Percentiles rank a stretch among this genome's conserved stretches.
Evolutionary conservation across 2,888 invertebrate genomes (phyloP).

Genomic region (Chalcis sispes): DNA sequence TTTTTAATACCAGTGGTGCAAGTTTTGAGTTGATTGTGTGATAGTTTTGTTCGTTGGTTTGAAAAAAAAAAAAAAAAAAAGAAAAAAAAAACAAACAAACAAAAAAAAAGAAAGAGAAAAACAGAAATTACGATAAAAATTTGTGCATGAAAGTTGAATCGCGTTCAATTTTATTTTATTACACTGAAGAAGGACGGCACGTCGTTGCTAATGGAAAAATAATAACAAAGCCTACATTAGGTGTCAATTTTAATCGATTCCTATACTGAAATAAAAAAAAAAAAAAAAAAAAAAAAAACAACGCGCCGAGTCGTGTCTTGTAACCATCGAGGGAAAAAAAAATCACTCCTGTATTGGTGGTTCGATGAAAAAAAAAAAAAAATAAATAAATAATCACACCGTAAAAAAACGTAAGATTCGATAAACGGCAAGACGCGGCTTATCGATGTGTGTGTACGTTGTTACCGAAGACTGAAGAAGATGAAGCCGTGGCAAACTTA

Average conservation of each 20-base stretch:
- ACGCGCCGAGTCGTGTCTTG: too few relatives aligned
- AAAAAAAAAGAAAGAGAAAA: too few relatives aligned
- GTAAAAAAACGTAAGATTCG: too few relatives aligned
- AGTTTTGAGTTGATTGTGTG: background rate
- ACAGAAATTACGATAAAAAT: too few relatives aligned
- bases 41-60: background rate
- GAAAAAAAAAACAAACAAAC: background rate
- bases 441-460: conserved; percentile 5
- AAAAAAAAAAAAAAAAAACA: background rate
- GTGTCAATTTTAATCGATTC: conserved; percentile 55
- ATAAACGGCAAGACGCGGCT: too few relatives aligned
- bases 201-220: conserved; percentile 7
- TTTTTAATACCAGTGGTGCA: too few relatives aligned
- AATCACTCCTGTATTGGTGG: background rate
- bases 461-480: conserved; percentile 49
- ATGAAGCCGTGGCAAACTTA: conserved; percentile 38
- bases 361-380: background rate
- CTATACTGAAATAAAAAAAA: conserved; percentile 34
- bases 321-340: background rate
- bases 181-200: conserved; percentile 3
- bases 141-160: too few relatives aligned
- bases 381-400: background rate
- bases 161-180: too few relatives aligned
- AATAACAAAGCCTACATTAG: conserved; percentile 49
- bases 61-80: background rate